A percentile compares a stretch with the other conserved stretches of the same genome.
phyloP scores from a whole-genome alignment of 1,140 invertebrate species.

The Drosophila nasuta region DNA sequence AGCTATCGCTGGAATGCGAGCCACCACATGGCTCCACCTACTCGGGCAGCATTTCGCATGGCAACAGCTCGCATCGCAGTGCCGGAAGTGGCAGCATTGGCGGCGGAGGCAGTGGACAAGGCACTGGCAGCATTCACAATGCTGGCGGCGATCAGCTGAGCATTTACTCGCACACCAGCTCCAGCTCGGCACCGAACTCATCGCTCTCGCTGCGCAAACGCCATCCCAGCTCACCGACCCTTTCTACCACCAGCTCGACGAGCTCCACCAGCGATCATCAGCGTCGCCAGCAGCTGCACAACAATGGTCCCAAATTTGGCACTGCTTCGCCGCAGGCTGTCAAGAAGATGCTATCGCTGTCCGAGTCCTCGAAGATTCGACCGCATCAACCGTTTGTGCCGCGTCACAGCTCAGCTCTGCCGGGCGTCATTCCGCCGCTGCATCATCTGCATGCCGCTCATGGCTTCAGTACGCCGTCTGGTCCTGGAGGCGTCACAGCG shows the following conservation, averaged over 20 bases:
- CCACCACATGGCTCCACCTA: constrained; percentile 86
- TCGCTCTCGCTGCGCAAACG: constrained; percentile 88
- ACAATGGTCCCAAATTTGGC: constrained; percentile 90
- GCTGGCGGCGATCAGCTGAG: constrained; percentile 76
- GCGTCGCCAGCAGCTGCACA: constrained; percentile 92
- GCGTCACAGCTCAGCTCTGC: constrained; percentile 55
- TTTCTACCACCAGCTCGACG: constrained; percentile 95
- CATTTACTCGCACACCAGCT: constrained; percentile 76
- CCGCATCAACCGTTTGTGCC: constrained; percentile 90
- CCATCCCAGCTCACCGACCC: constrained; percentile 87
- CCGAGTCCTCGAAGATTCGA: constrained; percentile 93
- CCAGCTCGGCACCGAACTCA: constrained; percentile 75
- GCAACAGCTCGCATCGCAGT: constrained; percentile 80
- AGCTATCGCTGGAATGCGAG: constrained; percentile 96
- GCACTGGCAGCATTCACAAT: constrained; percentile 56
- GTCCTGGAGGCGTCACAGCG: constrained; percentile 3
- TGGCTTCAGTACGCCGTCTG: constrained; percentile 58
- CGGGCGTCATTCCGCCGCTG: constrained; percentile 59
- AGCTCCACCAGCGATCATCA: constrained; percentile 95
- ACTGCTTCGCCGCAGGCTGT: constrained; percentile 98
- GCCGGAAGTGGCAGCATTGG: constrained; percentile 76
- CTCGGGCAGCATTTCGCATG: constrained; percentile 85
- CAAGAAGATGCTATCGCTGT: constrained; percentile 95
- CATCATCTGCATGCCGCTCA: constrained; percentile 74
- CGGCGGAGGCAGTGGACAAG: constrained; percentile 66